Base-by-base conservation (phyloP, 2,888 invertebrate genomes). In the Carabus problematicus region DNA sequence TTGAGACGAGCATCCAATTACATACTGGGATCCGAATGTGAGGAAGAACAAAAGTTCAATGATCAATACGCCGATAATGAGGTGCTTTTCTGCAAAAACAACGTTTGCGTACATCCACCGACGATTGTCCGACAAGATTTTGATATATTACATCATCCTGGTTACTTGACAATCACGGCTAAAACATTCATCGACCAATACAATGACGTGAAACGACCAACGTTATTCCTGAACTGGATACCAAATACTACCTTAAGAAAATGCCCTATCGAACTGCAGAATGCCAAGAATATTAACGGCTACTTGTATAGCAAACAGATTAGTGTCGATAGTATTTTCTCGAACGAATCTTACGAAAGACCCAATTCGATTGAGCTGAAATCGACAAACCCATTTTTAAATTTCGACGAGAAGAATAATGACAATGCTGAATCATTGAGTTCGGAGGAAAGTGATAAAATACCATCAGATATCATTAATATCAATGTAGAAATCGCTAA, bases 61-160 rank as follows among this genome's bases (percentile, higher is more conserved):
- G 85, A 84, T 54, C 82, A 86, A 77, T 93, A 92, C 78, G 90
- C 91, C 79, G 92, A 94, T 82, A 93, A 93, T 77, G 94, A 94
- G 84, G 89, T 92, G 71, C 84, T 94, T 60, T 94, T 93, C 81
- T 93, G 94, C 82, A 98, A 97, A 84, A 98, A 98, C 81, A 97
- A 98, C 82, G 96, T 98, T 42, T 98, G 97, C 81, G 97, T 98
- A 55, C 97, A 98, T 84, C 96, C 97, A 6, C 94, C 95, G 58
- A 91, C 93, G 0, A 86, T 92, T 71, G 88, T 93, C 62, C 87
- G 94, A 59, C 91, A 92, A 75, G 92, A 92, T 76, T 87, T 91
- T 64, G 95, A 95, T 74, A 88, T 93, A 40, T 85, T 94, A 0
- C 97, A 97, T 78, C 93, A 95, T 82, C 97, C 97, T 1, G 97